Evolutionary conservation across 2,888 invertebrate genomes (phyloP).

Genomic region (Amblyjoppa proteus): DNA sequence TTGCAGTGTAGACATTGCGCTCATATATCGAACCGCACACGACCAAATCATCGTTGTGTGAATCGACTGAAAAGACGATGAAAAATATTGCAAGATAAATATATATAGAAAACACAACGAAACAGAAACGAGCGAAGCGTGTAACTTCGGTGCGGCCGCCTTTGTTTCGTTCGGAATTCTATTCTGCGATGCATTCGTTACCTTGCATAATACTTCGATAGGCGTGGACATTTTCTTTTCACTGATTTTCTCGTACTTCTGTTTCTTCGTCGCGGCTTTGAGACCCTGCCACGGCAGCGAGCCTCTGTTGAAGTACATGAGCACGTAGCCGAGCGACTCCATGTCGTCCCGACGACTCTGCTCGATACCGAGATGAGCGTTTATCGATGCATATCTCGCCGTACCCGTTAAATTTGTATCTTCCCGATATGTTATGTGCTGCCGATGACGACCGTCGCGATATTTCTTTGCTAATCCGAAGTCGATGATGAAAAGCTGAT

Average conservation of each 20-base stretch:
- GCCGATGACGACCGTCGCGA: slow-evolving; percentile 95
- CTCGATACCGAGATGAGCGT: slow-evolving; percentile 99
- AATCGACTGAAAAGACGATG: not conserved
- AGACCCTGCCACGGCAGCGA: slow-evolving; percentile 99
- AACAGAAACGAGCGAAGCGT: too few species aligned
- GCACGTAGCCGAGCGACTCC: slow-evolving; percentile 99
- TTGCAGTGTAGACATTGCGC: too few species aligned
- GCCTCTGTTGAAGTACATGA: slow-evolving; percentile 99
- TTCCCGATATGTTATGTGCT: slow-evolving; percentile 98
- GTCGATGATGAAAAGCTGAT: slow-evolving; percentile 97
- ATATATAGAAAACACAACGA: too few species aligned
- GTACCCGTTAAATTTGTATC: slow-evolving; percentile 97
- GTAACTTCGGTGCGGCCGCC: too few species aligned
- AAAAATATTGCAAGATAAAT: not conserved
- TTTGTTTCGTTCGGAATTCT: not conserved
- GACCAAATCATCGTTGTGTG: not conserved
- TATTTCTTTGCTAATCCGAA: slow-evolving; percentile 99
- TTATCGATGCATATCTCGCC: slow-evolving; percentile 99
- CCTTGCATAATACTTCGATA: slow-evolving; percentile 98
- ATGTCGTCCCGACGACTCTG: slow-evolving; percentile 99
- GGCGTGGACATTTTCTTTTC: slow-evolving; percentile 99
- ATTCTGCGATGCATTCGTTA: slow-evolving; percentile 82
- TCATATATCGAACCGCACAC: too few species aligned
- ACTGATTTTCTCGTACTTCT: slow-evolving; percentile 99
- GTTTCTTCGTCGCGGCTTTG: slow-evolving; percentile 98